Conservation (phyloP, 1,140 invertebrate genomes). For the Pseudomyrmex flavicornis region DNA sequence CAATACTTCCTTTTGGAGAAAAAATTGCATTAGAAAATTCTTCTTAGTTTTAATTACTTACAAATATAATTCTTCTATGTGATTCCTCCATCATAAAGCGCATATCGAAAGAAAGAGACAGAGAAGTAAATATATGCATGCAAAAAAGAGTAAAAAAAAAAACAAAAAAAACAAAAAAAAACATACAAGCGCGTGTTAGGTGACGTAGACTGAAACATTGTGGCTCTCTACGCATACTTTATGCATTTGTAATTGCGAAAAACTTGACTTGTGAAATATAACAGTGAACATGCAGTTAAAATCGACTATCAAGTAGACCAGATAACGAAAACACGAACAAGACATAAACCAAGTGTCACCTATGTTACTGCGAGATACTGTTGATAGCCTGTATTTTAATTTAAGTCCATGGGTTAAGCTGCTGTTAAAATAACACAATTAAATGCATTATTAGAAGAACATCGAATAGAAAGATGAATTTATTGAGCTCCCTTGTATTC, state of each 20-base stretch:
- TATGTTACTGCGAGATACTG: constrained; percentile 83
- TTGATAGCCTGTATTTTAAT: constrained; percentile 80
- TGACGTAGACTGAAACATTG: background rate
- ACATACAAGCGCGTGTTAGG: background rate
- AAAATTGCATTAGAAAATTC: constrained; percentile 10
- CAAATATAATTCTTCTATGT: constrained; percentile 61
- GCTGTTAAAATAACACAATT: constrained; percentile 83
- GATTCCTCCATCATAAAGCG: constrained; percentile 64
- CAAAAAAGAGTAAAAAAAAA: constrained; percentile 2
- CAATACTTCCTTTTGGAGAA: background rate
- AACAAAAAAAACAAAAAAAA: background rate
- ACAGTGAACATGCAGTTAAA: constrained; percentile 44
- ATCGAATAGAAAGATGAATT: constrained; percentile 12
- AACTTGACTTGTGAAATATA: constrained; percentile 8
- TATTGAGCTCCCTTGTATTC: background rate
- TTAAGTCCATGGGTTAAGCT: constrained; percentile 83
- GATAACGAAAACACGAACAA: constrained; percentile 62
- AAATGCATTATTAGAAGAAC: constrained; percentile 67
- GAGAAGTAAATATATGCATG: constrained; percentile 49
- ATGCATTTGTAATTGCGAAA: background rate
- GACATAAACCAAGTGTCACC: constrained; percentile 80
- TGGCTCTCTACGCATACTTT: background rate
- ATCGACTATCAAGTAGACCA: constrained; percentile 41
- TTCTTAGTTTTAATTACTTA: constrained; percentile 68
- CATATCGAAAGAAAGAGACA: constrained; percentile 39